Evolutionary conservation across 2,113 vertebrate species (phyloP).

Genomic region (Rhinoderma darwinii): DNA sequence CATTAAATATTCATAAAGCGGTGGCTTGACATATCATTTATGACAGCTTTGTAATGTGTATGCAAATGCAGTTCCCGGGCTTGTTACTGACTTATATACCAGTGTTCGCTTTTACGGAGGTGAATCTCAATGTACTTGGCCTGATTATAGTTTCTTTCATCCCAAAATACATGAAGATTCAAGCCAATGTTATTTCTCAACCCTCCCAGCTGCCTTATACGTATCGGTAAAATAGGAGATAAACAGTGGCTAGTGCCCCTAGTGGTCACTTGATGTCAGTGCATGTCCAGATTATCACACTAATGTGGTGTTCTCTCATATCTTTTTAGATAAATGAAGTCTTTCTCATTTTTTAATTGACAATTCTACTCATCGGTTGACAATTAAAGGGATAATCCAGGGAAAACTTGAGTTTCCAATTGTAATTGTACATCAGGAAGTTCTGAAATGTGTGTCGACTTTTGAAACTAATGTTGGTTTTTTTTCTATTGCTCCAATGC

Average conservation of each 20-base stretch:
- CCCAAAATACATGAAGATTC: not conserved
- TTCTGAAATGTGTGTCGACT: too few species aligned
- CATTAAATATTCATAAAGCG: slow-evolving; percentile 46
- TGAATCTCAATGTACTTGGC: not conserved
- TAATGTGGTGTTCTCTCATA: too few species aligned
- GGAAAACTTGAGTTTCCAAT: too few species aligned
- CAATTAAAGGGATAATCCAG: too few species aligned
- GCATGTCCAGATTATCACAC: too few species aligned
- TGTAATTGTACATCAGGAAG: too few species aligned
- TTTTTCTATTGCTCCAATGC: too few species aligned
- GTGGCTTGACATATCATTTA: slow-evolving; percentile 24
- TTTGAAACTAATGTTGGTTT: too few species aligned
- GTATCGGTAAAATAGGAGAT: not conserved
- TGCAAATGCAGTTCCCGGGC: not conserved
- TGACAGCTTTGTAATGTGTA: slow-evolving; percentile 41
- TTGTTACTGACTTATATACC: slow-evolving; percentile 19
- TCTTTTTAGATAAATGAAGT: too few species aligned
- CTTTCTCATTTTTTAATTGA: too few species aligned
- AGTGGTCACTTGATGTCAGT: not conserved
- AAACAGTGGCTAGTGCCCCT: not conserved
- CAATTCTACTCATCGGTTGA: too few species aligned
- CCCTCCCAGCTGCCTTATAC: not conserved
- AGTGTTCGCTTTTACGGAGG: not conserved
- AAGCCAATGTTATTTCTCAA: not conserved
- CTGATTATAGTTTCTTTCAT: not conserved